Evolutionary conservation across 2,888 invertebrate species (phyloP).

Genomic region (Oxytorus armatus): DNA sequence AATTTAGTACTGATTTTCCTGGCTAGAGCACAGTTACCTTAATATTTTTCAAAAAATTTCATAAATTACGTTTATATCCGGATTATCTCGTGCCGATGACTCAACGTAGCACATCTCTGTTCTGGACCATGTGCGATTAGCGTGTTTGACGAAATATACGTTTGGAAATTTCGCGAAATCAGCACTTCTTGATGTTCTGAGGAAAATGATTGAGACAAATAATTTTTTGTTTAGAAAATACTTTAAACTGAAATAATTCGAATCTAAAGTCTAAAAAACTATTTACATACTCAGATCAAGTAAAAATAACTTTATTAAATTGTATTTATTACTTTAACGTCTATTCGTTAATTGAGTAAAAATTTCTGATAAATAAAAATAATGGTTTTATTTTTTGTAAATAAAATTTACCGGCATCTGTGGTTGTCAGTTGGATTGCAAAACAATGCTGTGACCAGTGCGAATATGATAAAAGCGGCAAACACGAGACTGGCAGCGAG

Average conservation of each 20-base stretch:
- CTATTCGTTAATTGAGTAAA: too few relatives aligned
- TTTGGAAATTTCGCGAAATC: conserved; percentile 68
- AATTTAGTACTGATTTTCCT: not conserved
- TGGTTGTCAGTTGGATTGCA: conserved; percentile 66
- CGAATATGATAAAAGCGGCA: conserved; percentile 69
- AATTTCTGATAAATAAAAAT: too few relatives aligned
- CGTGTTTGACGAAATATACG: conserved; percentile 78
- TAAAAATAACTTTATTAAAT: too few relatives aligned
- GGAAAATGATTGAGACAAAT: not conserved
- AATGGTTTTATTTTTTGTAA: too few relatives aligned
- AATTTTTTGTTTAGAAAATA: conserved; percentile 6
- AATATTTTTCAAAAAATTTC: not conserved
- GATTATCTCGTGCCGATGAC: conserved; percentile 74
- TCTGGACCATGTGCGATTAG: conserved; percentile 75
- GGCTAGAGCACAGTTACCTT: not conserved
- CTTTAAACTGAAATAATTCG: too few relatives aligned
- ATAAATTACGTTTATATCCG: conserved; percentile 74
- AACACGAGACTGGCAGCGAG: conserved; percentile 73
- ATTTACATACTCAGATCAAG: too few relatives aligned
- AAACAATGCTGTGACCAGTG: conserved; percentile 70
- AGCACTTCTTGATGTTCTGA: conserved; percentile 54
- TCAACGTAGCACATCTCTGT: conserved; percentile 78
- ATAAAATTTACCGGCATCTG: conserved; percentile 71
- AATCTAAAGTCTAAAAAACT: too few relatives aligned
- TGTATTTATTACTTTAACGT: too few relatives aligned